These are phyloP conservation scores for Pyrocephalus nanus DNA, from an alignment of 2,797 vertebrate species.

Conservation along the genomic window DNA sequence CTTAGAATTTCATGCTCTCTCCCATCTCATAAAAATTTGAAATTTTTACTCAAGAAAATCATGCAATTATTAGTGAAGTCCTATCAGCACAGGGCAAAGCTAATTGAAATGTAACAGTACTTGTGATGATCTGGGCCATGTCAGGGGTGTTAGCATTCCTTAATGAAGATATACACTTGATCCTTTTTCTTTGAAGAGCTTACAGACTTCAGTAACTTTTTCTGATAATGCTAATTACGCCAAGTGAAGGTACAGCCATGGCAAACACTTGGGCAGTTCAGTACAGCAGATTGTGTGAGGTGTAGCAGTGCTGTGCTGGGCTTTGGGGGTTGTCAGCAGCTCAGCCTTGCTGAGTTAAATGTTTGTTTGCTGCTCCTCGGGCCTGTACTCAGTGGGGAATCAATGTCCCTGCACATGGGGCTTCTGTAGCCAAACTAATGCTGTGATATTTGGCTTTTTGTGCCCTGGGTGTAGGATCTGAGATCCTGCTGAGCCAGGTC, in stretches of 20 bases:
- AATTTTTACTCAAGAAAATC: conserved; percentile 21
- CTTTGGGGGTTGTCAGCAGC: not conserved
- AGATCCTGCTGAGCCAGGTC: not conserved
- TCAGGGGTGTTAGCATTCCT: not conserved
- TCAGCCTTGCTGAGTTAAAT: not conserved
- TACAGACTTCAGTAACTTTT: not conserved
- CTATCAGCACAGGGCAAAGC: not conserved
- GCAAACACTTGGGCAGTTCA: not conserved
- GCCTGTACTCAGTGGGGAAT: accelerated
- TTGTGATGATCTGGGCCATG: not conserved
- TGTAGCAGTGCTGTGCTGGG: not conserved
- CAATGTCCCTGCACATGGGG: accelerated
- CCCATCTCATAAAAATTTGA: conserved; percentile 2
- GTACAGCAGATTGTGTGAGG: not conserved
- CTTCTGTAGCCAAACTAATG: accelerated
- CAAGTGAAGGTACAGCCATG: not conserved
- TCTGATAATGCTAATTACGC: not conserved
- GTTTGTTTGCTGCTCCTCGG: not conserved
- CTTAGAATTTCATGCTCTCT: not conserved
- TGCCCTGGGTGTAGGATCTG: not conserved
- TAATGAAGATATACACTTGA: not conserved
- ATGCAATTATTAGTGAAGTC: not conserved
- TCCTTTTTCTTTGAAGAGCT: conserved; percentile 1
- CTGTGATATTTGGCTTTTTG: accelerated
- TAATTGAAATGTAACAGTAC: conserved; percentile 45